phyloP scores from a whole-genome alignment of 2,797 vertebrate genomes.

The Pipistrellus pygmaeus region DNA sequence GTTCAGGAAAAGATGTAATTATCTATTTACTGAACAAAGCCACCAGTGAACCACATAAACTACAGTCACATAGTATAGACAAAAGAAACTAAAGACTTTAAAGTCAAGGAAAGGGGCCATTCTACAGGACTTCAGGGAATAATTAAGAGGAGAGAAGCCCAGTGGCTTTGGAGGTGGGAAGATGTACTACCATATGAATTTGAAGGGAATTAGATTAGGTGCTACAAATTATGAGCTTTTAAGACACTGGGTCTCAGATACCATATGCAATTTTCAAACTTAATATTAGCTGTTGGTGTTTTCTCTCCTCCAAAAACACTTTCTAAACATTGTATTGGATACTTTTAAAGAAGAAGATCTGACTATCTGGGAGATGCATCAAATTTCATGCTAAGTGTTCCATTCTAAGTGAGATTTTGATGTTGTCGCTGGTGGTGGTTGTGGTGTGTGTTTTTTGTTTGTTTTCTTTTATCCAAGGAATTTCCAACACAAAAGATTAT shows the following conservation, averaged over 20 bases:
- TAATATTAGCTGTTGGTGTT: background rate
- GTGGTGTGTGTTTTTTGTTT: background rate
- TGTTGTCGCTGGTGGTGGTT: background rate
- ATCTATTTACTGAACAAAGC: background rate
- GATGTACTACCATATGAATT: background rate
- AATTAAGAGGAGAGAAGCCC: background rate
- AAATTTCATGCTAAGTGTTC: background rate
- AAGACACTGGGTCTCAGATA: background rate
- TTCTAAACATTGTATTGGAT: background rate
- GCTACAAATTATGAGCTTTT: background rate
- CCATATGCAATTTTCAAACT: background rate
- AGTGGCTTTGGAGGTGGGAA: background rate
- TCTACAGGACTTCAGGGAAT: background rate
- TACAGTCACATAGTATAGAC: background rate
- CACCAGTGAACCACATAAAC: background rate
- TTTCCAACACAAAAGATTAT: background rate
- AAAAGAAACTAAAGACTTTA: background rate
- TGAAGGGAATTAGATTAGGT: background rate
- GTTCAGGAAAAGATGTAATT: background rate
- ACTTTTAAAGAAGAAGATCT: constrained; percentile 15
- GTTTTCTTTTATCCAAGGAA: background rate
- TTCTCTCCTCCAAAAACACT: background rate
- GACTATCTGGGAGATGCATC: background rate
- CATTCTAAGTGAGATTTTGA: background rate
- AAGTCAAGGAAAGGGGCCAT: background rate